Base-by-base conservation (phyloP, 2,888 invertebrate species). In the Lobophora halterata region DNA sequence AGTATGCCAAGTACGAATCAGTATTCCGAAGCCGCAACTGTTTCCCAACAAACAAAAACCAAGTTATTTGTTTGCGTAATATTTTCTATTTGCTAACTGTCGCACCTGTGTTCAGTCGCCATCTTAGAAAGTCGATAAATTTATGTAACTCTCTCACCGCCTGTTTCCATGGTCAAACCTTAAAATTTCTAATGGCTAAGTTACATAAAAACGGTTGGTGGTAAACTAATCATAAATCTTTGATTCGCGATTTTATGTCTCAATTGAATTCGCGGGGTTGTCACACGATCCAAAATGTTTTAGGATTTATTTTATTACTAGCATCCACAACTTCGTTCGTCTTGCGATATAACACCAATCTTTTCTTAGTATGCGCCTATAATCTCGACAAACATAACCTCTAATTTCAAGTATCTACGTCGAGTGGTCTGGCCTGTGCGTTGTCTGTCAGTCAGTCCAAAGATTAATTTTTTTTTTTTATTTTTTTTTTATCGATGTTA, bases 201-300 rank as follows among this genome's bases (percentile, higher is more conserved):
- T 71, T 72, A 62, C 58, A 61, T 67, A 68, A 70, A 66, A 59
- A 52, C 51, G 44, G 47, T 47, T n/a, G n/a, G n/a, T n/a, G n/a
- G 49, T 27, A 38, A 47, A 49, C 49, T 50, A 53, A 43, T 42
- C 29, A 37, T 51, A 32, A 45, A 43, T 40, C 40, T 38, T 28
- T n/a, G 31, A 42, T 25, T 32, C 8, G 30, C 42, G 29, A 35
- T 35, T 35, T 33, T 19, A 17, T 14, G 21, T 27, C 23, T 35
- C 36, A 31, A 44, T 38, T 35, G 25, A 35, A 18, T 25, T 40
- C 9, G 10, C 25, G 39, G 35, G 29, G 40, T 26, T 44, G 31
- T 9, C 34, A 18, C 16, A 19, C 9, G 1, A 8, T 10, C 10
- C 8, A 5, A 11, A 7, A 17, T n/a, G 2, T 14, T 24, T 5